A percentile compares a stretch with the other conserved stretches of the same genome.
Evolutionary conservation across 1,140 invertebrate genomes (phyloP).

Genomic region (Aleiodes sp.): DNA sequence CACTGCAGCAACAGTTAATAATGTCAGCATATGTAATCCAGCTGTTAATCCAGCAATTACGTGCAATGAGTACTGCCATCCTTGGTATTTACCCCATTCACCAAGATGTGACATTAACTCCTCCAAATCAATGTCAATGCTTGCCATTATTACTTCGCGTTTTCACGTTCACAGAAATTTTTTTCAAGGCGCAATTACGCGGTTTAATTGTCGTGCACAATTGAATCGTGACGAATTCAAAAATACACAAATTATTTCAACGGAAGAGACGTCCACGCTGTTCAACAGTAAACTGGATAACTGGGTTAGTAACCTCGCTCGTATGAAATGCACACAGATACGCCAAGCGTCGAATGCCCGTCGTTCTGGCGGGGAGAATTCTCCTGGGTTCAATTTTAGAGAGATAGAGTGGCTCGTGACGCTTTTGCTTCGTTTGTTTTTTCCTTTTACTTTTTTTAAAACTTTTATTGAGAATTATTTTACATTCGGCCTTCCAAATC

Average conservation of each 20-base stretch:
- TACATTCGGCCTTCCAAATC: neutral
- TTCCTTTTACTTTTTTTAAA: no score
- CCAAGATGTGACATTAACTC: conserved; percentile 77
- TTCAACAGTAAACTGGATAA: conserved; percentile 35
- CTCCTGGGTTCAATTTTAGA: neutral
- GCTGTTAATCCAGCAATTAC: conserved; percentile 79
- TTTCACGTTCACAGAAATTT: neutral
- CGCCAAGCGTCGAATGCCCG: no score
- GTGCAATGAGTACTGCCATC: conserved; percentile 77
- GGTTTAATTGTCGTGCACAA: neutral
- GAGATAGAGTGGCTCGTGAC: neutral
- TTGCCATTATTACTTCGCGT: conserved; percentile 52
- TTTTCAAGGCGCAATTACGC: neutral
- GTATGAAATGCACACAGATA: no score
- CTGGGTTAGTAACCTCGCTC: conserved; percentile 38
- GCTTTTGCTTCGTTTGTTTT: neutral
- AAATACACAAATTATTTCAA: neutral
- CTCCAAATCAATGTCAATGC: conserved; percentile 73
- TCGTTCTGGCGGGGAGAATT: neutral
- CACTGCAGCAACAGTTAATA: conserved; percentile 80
- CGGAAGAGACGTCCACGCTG: neutral
- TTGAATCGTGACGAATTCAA: neutral
- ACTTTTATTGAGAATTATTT: neutral
- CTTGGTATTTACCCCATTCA: conserved; percentile 83
- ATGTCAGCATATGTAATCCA: conserved; percentile 81